phyloP scores from a whole-genome alignment of 2,113 vertebrate genomes.

The Hymenochirus boettgeri region DNA sequence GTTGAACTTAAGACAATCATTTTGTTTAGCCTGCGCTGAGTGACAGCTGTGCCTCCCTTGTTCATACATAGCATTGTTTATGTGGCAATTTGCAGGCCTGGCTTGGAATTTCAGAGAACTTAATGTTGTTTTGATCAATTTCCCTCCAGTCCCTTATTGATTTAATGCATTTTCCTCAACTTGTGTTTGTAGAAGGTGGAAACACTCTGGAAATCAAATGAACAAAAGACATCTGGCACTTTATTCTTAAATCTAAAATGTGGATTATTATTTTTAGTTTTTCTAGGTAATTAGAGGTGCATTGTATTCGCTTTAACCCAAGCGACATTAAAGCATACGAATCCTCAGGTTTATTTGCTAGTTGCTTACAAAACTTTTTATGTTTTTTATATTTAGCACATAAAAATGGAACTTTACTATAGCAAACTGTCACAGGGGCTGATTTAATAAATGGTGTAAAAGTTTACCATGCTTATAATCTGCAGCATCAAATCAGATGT shows the following conservation, averaged over 20 bases:
- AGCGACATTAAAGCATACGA: conserved; percentile 9
- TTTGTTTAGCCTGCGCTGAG: conserved; percentile 34
- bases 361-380: too few species aligned
- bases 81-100: conserved; percentile 39
- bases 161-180: conserved; percentile 32
- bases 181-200: conserved; percentile 13
- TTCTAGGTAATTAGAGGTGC: conserved; percentile 27
- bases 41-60: conserved; percentile 32
- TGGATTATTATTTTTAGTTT: conserved; percentile 35
- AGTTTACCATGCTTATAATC: too few species aligned
- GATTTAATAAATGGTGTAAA: too few species aligned
- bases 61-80: conserved; percentile 39
- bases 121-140: conserved; percentile 42
- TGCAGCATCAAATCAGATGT: too few species aligned
- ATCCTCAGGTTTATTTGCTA: too few species aligned
- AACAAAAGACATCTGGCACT: conserved; percentile 37
- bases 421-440: too few species aligned
- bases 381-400: too few species aligned
- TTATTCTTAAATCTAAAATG: conserved; percentile 26
- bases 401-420: too few species aligned
- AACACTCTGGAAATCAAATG: conserved; percentile 27
- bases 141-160: conserved; percentile 40
- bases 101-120: conserved; percentile 36
- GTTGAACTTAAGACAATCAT: conserved; percentile 39
- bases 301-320: conserved; percentile 29